Conservation (phyloP, 2,888 invertebrate species). For the Torymus auratus region DNA sequence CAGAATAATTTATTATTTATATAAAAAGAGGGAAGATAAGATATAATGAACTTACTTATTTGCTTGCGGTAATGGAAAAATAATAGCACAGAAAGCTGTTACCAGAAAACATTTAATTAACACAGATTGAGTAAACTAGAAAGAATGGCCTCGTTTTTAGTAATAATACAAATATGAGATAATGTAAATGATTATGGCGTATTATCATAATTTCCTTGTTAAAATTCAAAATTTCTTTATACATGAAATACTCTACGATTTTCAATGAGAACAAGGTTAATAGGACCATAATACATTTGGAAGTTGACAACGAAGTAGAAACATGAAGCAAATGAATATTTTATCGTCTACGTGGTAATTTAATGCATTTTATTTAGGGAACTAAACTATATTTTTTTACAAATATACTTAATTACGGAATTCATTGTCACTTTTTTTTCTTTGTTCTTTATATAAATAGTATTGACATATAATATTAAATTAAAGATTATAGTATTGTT, state of each 20-base stretch:
- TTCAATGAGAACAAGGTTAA: slow-evolving; percentile 3
- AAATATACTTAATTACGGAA: no score
- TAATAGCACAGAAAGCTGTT: background rate
- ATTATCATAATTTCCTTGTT: slow-evolving; percentile 24
- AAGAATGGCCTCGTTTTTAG: background rate
- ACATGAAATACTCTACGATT: background rate
- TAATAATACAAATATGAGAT: background rate
- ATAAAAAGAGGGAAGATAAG: slow-evolving; percentile 5
- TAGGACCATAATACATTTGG: background rate
- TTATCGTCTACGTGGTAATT: no score
- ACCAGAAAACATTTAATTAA: slow-evolving; percentile 2
- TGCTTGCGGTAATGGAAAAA: background rate
- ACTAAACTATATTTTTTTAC: no score
- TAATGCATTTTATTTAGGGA: no score
- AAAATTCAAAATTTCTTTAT: background rate
- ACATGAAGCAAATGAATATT: background rate
- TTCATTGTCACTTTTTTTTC: no score
- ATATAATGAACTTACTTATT: slow-evolving; percentile 25
- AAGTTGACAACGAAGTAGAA: background rate
- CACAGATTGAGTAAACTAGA: background rate
- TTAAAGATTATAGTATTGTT: no score
- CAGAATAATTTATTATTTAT: no score
- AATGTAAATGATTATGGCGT: background rate
- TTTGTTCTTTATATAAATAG: no score
- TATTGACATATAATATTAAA: no score